A percentile compares a stretch with the other conserved stretches of the same genome.
phyloP scores from a whole-genome alignment of 2,113 vertebrate genomes.

The Trichomycterus rosablanca region DNA sequence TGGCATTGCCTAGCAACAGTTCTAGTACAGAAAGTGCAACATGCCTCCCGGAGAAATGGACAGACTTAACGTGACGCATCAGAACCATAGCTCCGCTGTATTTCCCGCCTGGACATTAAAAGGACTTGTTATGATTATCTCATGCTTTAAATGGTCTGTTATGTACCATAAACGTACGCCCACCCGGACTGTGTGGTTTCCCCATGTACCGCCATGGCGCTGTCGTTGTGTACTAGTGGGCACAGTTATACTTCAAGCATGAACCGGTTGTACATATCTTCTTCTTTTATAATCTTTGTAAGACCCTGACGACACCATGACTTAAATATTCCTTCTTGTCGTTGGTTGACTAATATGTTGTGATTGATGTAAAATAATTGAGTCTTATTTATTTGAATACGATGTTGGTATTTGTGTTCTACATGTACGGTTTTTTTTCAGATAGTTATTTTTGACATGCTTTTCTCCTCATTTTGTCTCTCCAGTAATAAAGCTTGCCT shows the following conservation, averaged over 20 bases:
- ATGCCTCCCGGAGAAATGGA: constrained; percentile 43
- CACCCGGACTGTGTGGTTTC: constrained; percentile 37
- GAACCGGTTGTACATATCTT: constrained; percentile 67
- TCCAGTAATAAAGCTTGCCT: constrained; percentile 70
- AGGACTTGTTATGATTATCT: not conserved
- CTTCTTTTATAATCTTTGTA: constrained; percentile 72
- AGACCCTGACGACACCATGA: constrained; percentile 57
- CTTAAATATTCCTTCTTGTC: constrained; percentile 40
- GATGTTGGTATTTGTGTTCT: constrained; percentile 46
- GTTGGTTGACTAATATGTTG: constrained; percentile 52
- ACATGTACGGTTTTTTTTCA: constrained; percentile 59
- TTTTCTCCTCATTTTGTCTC: constrained; percentile 44
- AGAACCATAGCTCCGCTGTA: constrained; percentile 46
- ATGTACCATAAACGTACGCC: not conserved
- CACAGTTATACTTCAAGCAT: constrained; percentile 69
- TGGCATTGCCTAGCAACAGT: constrained; percentile 66
- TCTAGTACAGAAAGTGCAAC: constrained; percentile 47
- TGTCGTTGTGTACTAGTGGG: constrained; percentile 67
- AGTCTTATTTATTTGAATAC: constrained; percentile 65
- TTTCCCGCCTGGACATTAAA: constrained; percentile 5
- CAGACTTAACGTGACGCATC: constrained; percentile 47
- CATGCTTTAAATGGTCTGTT: constrained; percentile 1
- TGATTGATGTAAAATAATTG: constrained; percentile 59
- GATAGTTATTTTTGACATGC: constrained; percentile 37
- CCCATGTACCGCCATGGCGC: constrained; percentile 59